phyloP scores from a whole-genome alignment of 2,888 invertebrate species.

The Dicyrtoma fusca region DNA sequence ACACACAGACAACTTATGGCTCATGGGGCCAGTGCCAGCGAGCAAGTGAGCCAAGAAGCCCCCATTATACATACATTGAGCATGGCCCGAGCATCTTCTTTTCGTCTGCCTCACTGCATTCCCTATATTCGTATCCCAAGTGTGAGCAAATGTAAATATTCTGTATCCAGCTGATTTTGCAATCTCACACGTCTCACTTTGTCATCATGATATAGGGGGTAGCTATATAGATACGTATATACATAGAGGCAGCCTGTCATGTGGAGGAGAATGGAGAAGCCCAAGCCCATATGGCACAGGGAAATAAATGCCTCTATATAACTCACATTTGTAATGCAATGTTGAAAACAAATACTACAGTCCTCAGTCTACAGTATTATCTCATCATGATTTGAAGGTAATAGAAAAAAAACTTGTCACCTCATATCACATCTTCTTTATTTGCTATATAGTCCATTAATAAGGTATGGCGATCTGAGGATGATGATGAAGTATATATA shows the following conservation, averaged over 20 bases:
- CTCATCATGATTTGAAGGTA: constrained; percentile 1
- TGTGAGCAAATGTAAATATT: neutral
- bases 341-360: constrained; percentile 17
- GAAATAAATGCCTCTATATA: neutral
- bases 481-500: too few species aligned
- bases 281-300: neutral
- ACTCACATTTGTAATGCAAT: neutral
- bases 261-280: too few species aligned
- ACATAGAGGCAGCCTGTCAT: too few species aligned
- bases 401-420: constrained; percentile 7
- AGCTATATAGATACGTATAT: too few species aligned
- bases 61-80: too few species aligned
- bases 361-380: neutral
- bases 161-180: constrained; percentile 4
- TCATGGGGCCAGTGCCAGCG: too few species aligned
- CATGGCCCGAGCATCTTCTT: too few species aligned
- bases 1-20: too few species aligned
- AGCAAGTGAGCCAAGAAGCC: too few species aligned
- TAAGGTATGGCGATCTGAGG: too few species aligned
- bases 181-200: constrained; percentile 7
- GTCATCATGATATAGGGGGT: neutral
- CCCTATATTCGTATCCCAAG: too few species aligned
- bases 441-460: too few species aligned
- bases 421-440: neutral
- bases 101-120: neutral